Conservation (phyloP, 1,140 invertebrate genomes). For the Sycobia sp. region DNA sequence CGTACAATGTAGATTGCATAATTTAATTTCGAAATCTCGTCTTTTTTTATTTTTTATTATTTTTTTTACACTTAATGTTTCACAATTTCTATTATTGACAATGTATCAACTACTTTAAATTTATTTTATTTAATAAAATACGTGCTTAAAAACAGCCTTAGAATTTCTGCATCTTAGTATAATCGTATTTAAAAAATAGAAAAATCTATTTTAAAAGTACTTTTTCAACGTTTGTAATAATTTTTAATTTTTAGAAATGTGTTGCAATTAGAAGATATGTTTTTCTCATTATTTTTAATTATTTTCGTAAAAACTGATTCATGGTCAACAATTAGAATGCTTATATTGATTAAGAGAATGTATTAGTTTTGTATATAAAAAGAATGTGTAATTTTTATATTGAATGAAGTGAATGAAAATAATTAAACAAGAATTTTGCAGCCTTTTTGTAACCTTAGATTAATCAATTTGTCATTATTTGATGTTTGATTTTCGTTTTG, state of each 20-base stretch:
- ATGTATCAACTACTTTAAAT: constrained; percentile 15
- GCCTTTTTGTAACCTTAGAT: neutral
- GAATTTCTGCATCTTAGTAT: too few species aligned
- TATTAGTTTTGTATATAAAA: constrained; percentile 11
- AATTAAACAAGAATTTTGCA: neutral
- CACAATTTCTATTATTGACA: constrained; percentile 10
- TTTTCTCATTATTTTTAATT: neutral
- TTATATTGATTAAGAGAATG: constrained; percentile 19
- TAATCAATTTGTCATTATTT: too few species aligned
- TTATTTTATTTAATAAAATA: neutral
- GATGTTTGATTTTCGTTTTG: constrained; percentile 1
- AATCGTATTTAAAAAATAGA: too few species aligned
- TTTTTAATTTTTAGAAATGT: neutral
- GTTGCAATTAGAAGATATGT: too few species aligned
- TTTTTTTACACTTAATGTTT: constrained; percentile 6
- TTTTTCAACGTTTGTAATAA: neutral
- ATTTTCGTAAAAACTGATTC: constrained; percentile 6
- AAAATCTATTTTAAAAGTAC: too few species aligned
- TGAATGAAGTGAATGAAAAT: constrained; percentile 4
- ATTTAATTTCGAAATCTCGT: constrained; percentile 12
- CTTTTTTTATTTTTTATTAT: constrained; percentile 9
- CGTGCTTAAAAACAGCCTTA: too few species aligned
- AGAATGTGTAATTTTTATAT: neutral
- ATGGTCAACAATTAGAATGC: constrained; percentile 21
- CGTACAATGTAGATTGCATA: constrained; percentile 35